Conservation (phyloP, 2,797 vertebrate genomes). For the Phrynocephalus forsythii region DNA sequence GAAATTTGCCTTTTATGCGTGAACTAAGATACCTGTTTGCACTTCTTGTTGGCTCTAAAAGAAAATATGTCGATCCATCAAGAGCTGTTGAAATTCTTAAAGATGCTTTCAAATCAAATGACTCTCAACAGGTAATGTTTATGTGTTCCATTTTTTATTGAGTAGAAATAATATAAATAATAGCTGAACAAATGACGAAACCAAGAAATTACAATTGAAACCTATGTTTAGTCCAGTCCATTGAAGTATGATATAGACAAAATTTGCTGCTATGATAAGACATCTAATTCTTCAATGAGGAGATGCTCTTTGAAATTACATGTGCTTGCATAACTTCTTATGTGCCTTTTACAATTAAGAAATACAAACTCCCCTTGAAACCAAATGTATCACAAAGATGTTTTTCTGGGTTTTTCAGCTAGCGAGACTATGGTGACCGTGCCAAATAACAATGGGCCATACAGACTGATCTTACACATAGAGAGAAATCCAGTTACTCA, state of each 20-base stretch:
- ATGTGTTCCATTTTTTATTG: not conserved
- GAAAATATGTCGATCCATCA: slow-evolving; percentile 97
- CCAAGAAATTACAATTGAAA: not conserved
- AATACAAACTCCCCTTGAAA: not conserved
- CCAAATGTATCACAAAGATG: not conserved
- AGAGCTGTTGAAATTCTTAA: slow-evolving; percentile 98
- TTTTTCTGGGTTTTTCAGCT: not conserved
- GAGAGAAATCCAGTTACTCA: not conserved
- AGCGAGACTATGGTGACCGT: not conserved
- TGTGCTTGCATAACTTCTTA: not conserved
- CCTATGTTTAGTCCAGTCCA: not conserved
- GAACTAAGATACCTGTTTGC: slow-evolving; percentile 95
- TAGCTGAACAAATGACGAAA: not conserved
- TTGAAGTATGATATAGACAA: not conserved
- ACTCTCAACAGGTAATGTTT: slow-evolving; percentile 93
- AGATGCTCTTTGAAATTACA: not conserved
- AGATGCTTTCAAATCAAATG: slow-evolving; percentile 97
- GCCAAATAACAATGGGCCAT: not conserved
- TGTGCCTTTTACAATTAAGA: not conserved
- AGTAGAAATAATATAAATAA: not conserved
- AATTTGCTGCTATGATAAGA: not conserved
- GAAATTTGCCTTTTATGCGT: slow-evolving; percentile 97
- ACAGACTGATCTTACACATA: too few species aligned
- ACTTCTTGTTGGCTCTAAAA: slow-evolving; percentile 95
- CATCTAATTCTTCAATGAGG: not conserved